Base-by-base conservation (phyloP, 1,140 invertebrate species). In the Chlorops oryzae region DNA sequence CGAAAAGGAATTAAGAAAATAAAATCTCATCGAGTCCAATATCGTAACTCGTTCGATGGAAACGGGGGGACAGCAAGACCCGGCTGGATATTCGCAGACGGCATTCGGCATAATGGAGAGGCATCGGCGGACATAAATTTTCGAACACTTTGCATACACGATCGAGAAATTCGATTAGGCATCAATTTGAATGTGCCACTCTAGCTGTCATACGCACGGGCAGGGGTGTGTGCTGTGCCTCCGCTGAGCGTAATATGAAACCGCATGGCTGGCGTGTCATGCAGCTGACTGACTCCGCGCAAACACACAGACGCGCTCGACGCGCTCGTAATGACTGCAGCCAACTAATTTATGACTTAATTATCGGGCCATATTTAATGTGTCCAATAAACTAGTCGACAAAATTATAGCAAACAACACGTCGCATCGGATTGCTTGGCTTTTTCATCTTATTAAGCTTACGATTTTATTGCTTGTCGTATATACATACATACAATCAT, bases 341-440 rank as follows among this genome's bases (percentile, higher is more conserved):
- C 63, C 66, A 70, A 66, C 66, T 70, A 70, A 70, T 70, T 70
- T 70, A 70, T 70, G 66, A 70, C 66, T 70, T 70, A 70, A 70
- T 70, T 70, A 70, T 69, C 66, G 60, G 63, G 66, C 66, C 65
- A 70, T 70, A 70, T 69, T 69, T 70, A 70, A 70, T 70, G 66
- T 69, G 66, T 66, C 63, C 66, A 70, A 70, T 70, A 70, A 70
- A 70, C 62, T 66, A 65, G 58, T 65, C 59, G 65, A 70, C 62
- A 66, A 70, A 70, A 69, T 66, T 69, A 64, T 65, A 65, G 61
- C 61, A 67, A 38, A 25, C 44, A 18, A 47, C 45, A 47, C 22
- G 45, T 47, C 45, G 45, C 34, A 21, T 34, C 32, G 45, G n/a
- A n/a, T n/a, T n/a, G n/a, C n/a, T n/a, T n/a, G n/a, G n/a, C n/a